A percentile compares a stretch with the other conserved stretches of the same genome.
Conservation (phyloP, 1,140 invertebrate species). For the Drosophila pallidifrons region DNA sequence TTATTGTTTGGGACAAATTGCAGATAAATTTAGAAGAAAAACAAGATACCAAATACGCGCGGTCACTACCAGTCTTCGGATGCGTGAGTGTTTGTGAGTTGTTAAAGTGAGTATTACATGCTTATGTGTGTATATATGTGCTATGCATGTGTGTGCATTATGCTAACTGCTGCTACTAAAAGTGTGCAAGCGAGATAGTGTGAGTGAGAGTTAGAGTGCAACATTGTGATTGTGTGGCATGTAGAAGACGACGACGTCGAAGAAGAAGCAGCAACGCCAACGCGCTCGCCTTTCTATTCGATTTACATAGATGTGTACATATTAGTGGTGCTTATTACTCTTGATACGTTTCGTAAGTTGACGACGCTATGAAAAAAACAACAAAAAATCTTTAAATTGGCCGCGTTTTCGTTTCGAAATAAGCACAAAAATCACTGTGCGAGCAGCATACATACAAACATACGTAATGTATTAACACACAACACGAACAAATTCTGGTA, state of each 20-base stretch:
- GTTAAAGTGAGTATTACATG: constrained; percentile 51
- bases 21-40: constrained; percentile 58
- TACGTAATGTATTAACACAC: not conserved
- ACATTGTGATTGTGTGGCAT: constrained; percentile 69
- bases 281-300: constrained; percentile 45
- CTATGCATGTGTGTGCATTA: constrained; percentile 56
- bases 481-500: not conserved
- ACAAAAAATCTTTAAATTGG: constrained; percentile 41
- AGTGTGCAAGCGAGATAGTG: constrained; percentile 58
- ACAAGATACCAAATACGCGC: constrained; percentile 54
- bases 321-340: constrained; percentile 41
- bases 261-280: constrained; percentile 54
- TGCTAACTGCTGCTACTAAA: constrained; percentile 56
- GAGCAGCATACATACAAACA: constrained; percentile 2
- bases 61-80: not conserved
- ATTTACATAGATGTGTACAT: constrained; percentile 27
- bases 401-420: constrained; percentile 47
- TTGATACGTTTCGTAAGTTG: constrained; percentile 52
- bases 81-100: constrained; percentile 39
- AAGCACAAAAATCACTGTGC: constrained; percentile 32
- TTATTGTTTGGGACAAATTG: constrained; percentile 17
- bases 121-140: constrained; percentile 20
- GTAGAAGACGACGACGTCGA: constrained; percentile 28
- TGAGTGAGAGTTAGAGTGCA: constrained; percentile 58
- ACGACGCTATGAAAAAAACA: constrained; percentile 22